Evolutionary conservation across 35 echinoderm and acorn worm genomes (phyloP).

Genomic region (Diadema setosum): DNA sequence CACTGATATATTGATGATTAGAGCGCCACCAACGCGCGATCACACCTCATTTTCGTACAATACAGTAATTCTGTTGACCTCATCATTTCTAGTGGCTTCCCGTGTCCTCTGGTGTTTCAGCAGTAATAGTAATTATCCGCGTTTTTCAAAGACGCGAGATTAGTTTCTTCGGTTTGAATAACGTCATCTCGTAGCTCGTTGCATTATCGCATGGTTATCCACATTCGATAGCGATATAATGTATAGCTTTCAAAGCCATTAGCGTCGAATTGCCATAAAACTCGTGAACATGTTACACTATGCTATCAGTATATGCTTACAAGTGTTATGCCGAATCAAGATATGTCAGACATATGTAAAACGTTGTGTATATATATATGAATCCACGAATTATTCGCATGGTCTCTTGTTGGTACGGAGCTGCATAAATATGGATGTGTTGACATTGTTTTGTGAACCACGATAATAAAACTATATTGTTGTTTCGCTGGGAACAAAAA

Average conservation of each 20-base stretch:
- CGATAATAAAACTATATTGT: constrained; percentile 12
- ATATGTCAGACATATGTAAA: neutral
- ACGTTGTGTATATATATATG: neutral
- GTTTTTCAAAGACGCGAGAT: neutral
- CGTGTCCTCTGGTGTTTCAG: no score
- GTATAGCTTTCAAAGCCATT: neutral
- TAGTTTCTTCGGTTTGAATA: neutral
- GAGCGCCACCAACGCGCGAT: no score
- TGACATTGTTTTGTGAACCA: neutral
- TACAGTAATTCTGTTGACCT: no score
- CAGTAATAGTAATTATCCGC: no score
- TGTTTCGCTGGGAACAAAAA: neutral
- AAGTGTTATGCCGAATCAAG: neutral
- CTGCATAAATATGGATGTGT: neutral
- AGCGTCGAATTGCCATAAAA: neutral
- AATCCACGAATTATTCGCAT: constrained; percentile 3
- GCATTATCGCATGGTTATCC: neutral
- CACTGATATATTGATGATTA: no score
- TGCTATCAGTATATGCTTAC: neutral
- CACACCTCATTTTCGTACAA: no score
- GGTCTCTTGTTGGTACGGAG: neutral
- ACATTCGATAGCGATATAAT: neutral
- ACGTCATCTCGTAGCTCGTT: neutral
- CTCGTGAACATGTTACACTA: neutral
- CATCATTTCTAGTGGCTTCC: no score